Evolutionary conservation across 2,113 vertebrate genomes (phyloP).

Genomic region (Notothenia coriiceps): DNA sequence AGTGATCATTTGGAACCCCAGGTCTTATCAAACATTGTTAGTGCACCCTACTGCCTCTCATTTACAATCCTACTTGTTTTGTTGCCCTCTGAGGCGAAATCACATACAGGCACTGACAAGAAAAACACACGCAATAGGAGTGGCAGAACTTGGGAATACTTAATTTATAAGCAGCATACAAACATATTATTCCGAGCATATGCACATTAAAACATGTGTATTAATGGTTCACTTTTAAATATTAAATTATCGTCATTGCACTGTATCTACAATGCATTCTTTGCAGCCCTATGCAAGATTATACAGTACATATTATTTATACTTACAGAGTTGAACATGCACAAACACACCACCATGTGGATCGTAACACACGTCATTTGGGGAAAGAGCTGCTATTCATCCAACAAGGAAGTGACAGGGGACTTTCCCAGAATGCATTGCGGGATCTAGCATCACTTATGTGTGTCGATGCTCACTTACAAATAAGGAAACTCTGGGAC

Average conservation of each 20-base stretch:
- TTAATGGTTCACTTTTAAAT: not conserved
- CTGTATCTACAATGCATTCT: not conserved
- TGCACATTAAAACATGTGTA: not conserved
- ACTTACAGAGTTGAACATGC: not conserved
- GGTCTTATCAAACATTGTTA: constrained; percentile 79
- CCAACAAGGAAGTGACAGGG: constrained; percentile 13
- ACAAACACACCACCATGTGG: not conserved
- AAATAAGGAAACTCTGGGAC: constrained; percentile 12
- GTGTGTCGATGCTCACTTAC: constrained; percentile 28
- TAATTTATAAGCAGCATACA: not conserved
- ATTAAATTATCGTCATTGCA: not conserved
- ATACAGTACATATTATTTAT: not conserved
- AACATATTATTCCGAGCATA: not conserved
- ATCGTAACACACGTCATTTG: constrained; percentile 18
- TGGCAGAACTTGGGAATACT: not conserved
- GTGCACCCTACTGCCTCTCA: constrained; percentile 66
- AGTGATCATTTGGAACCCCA: constrained; percentile 73
- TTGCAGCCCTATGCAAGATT: not conserved
- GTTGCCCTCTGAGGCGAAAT: constrained; percentile 6
- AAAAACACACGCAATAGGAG: constrained; percentile 26
- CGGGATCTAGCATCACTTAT: constrained; percentile 24
- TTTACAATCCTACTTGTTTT: constrained; percentile 58
- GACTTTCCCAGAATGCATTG: constrained; percentile 47
- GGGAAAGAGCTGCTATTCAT: constrained; percentile 27
- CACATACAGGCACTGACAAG: constrained; percentile 18